phyloP scores from a whole-genome alignment of 2,888 invertebrate species.

The Allophyes oxyacanthae region DNA sequence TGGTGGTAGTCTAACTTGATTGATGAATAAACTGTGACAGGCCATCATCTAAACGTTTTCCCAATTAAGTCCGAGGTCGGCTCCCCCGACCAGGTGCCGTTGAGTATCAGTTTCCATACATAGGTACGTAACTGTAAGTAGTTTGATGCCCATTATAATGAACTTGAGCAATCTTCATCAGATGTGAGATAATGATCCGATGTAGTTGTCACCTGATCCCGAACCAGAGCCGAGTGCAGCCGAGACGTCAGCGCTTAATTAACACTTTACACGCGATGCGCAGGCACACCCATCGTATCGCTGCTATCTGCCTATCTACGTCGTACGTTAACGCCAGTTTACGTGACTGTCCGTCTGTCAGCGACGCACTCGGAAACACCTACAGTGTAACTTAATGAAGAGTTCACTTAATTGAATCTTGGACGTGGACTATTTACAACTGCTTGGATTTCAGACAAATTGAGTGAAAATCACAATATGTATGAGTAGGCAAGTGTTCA shows the following conservation, averaged over 20 bases:
- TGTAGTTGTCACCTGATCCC: constrained; percentile 1
- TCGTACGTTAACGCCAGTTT: constrained; percentile 14
- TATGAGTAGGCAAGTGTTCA: no score
- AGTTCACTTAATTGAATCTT: constrained; percentile 6
- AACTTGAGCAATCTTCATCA: neutral
- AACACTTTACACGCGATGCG: constrained; percentile 18
- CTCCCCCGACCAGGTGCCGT: neutral
- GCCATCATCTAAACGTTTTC: no score
- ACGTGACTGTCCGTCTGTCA: constrained; percentile 9
- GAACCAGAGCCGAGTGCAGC: neutral
- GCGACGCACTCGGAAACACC: neutral
- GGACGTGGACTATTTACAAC: neutral
- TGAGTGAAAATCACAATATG: neutral
- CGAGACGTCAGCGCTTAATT: constrained; percentile 7
- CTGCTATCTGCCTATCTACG: constrained; percentile 22
- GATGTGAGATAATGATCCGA: neutral
- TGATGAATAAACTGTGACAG: no score
- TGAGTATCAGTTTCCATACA: neutral
- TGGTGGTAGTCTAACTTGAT: no score
- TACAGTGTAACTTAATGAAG: constrained; percentile 16
- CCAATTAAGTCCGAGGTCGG: no score
- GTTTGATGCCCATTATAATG: neutral
- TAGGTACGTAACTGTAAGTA: neutral
- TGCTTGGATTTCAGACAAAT: neutral
- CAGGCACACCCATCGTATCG: constrained; percentile 11